Base-by-base conservation (phyloP, 2,888 invertebrate genomes). In the Ophioninae sp. region DNA sequence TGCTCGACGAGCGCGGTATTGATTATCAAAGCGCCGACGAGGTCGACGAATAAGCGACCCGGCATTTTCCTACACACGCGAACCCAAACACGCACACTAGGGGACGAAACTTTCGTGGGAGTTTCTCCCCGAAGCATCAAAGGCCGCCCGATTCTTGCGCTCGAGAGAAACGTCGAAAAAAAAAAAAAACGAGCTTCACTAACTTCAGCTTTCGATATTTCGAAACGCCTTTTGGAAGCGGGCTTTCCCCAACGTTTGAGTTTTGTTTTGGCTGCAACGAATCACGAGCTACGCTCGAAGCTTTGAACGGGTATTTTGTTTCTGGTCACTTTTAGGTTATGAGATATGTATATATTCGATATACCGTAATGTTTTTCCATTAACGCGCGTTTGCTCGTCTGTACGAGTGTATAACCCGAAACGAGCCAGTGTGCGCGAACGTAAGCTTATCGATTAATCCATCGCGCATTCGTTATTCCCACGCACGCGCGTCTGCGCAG, bases 381-480 rank as follows among this genome's bases (percentile, higher is more conserved):
- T 6, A 20, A 10, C 13, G n/a, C n/a, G n/a, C n/a, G 5, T 21
- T 37, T 20, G 44, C 59, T 39, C 23, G 73, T 56, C 21, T 64
- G 0, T 50, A 39, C 37, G 30, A 50, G 57, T 37, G 2, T 67
- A 23, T 59, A 59, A 7, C 2, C 10, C 30, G 37, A 56, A 21
- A 56, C 21, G 37, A 23, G 23, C 50, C 44, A 56, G n/a, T 81
- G 61, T 77, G 76, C 44, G 62, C n/a, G 37, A 50, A 30, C 44
- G 57, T 64, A 57, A 57, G 62, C 1, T 44, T 79, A 83, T 83
- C 83, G 83, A 83, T 84, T 78, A 81, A 79, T 84, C 57, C 78
- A 67, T n/a, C 76, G 57, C 67, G 67, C 73, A 77, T 69, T 59
- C 37, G 30, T 59, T 41, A 74, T 69, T 17, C 73, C 0, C 57